These are phyloP conservation scores for Xestobium rufovillosum DNA, from an alignment of 2,888 invertebrate genomes.

Conservation along the genomic window DNA sequence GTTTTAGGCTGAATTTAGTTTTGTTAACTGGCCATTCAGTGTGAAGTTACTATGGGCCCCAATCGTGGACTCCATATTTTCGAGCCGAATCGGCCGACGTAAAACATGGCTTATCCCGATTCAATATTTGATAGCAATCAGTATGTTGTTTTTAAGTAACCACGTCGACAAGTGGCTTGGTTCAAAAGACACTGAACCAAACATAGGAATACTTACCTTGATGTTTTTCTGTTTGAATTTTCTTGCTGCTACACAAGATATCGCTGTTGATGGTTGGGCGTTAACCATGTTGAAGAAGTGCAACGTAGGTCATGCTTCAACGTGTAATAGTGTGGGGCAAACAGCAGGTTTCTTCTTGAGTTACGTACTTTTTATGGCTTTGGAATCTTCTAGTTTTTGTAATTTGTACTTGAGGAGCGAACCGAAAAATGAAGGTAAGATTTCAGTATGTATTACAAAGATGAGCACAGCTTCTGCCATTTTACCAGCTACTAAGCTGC, in stretches of 20 bases:
- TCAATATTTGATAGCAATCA: constrained; percentile 83
- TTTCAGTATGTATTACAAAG: background rate
- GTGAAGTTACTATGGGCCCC: constrained; percentile 98
- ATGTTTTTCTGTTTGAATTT: constrained; percentile 91
- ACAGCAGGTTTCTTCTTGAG: constrained; percentile 96
- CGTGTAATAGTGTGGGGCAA: constrained; percentile 98
- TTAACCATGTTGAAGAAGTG: constrained; percentile 94
- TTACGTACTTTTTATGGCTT: constrained; percentile 90
- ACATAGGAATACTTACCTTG: constrained; percentile 70
- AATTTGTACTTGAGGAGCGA: constrained; percentile 78
- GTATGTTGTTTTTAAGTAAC: constrained; percentile 81
- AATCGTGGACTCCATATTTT: constrained; percentile 89
- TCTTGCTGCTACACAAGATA: constrained; percentile 97
- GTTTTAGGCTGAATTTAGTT: constrained; percentile 81
- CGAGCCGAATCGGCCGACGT: constrained; percentile 75
- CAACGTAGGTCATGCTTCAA: constrained; percentile 97
- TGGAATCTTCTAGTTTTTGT: constrained; percentile 94
- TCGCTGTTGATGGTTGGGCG: constrained; percentile 99
- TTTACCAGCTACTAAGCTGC: too few species aligned
- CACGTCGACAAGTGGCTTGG: constrained; percentile 68
- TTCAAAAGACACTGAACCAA: constrained; percentile 48
- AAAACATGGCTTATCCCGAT: constrained; percentile 95
- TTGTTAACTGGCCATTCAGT: constrained; percentile 88
- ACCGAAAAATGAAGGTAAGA: constrained; percentile 63
- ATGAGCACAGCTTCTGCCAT: background rate